phyloP scores from a whole-genome alignment of 2,113 vertebrate species.

The Caranx melampygus region DNA sequence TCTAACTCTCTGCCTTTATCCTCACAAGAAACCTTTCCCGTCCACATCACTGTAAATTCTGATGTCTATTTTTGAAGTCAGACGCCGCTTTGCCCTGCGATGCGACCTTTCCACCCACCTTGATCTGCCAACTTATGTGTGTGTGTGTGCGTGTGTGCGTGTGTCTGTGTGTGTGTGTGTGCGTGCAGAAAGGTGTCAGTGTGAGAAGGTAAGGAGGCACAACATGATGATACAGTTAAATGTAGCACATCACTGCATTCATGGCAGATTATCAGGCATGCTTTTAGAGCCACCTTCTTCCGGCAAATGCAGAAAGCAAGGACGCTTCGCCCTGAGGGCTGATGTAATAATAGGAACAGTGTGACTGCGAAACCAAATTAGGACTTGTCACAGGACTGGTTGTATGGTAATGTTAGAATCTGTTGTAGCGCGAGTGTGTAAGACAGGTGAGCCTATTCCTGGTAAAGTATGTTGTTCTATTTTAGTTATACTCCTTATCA shows the following conservation, averaged over 20 bases:
- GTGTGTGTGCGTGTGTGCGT: not conserved
- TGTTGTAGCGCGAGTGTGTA: constrained; percentile 7
- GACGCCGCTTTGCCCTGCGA: constrained; percentile 35
- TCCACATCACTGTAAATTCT: constrained; percentile 36
- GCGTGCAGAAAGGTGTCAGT: constrained; percentile 7
- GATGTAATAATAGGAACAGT: constrained; percentile 73
- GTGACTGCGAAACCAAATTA: constrained; percentile 62
- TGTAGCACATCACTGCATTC: constrained; percentile 64
- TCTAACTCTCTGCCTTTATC: constrained; percentile 29
- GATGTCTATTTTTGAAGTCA: constrained; percentile 63
- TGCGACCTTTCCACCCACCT: constrained; percentile 53
- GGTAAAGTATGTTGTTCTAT: constrained; percentile 39
- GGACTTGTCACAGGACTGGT: constrained; percentile 45
- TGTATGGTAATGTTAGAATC: constrained; percentile 52
- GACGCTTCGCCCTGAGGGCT: constrained; percentile 54
- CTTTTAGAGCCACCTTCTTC: constrained; percentile 67
- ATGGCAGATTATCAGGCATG: constrained; percentile 68
- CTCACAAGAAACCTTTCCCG: constrained; percentile 24
- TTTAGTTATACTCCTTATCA: constrained; percentile 5
- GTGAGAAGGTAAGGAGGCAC: constrained; percentile 55
- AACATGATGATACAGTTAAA: constrained; percentile 63
- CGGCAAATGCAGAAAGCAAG: constrained; percentile 61
- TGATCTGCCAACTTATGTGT: constrained; percentile 42
- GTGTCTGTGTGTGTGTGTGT: constrained; percentile 13
- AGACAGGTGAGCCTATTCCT: constrained; percentile 60